phyloP scores from a whole-genome alignment of 2,797 vertebrate genomes.

The Neosilurus hyrtlii region DNA sequence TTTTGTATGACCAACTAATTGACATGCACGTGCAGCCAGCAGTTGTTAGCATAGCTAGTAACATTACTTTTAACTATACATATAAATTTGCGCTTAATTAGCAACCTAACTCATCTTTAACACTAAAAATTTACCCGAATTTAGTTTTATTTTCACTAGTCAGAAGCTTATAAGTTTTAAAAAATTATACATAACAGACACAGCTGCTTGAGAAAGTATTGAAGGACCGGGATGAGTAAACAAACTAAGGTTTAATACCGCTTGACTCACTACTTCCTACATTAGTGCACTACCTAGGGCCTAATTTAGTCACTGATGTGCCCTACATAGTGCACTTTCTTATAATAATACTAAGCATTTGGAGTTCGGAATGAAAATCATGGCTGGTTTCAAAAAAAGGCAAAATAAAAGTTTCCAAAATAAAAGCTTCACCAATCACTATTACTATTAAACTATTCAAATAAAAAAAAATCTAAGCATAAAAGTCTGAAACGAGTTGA shows the following conservation, averaged over 20 bases:
- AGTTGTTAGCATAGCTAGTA: not conserved
- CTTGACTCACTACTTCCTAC: not conserved
- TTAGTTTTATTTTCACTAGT: not conserved
- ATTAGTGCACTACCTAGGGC: conserved; percentile 1
- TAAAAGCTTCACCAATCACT: not conserved
- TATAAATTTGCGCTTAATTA: not conserved
- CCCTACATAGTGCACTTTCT: not conserved
- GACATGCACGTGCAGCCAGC: not conserved
- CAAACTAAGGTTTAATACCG: not conserved
- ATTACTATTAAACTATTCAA: no score
- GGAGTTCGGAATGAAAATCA: not conserved
- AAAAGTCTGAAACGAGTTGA: no score
- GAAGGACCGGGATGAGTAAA: not conserved
- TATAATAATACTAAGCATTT: not conserved
- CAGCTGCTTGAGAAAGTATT: not conserved
- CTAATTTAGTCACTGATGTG: not conserved
- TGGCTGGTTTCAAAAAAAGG: not conserved
- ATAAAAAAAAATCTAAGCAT: no score
- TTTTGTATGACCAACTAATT: not conserved
- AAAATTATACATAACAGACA: not conserved
- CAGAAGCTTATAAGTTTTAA: not conserved
- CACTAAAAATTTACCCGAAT: not conserved
- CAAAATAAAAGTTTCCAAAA: conserved; percentile 2
- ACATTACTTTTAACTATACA: not conserved
- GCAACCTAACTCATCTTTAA: not conserved